These are phyloP conservation scores for Luperina testacea DNA, from an alignment of 2,888 invertebrate genomes.

Conservation along the genomic window DNA sequence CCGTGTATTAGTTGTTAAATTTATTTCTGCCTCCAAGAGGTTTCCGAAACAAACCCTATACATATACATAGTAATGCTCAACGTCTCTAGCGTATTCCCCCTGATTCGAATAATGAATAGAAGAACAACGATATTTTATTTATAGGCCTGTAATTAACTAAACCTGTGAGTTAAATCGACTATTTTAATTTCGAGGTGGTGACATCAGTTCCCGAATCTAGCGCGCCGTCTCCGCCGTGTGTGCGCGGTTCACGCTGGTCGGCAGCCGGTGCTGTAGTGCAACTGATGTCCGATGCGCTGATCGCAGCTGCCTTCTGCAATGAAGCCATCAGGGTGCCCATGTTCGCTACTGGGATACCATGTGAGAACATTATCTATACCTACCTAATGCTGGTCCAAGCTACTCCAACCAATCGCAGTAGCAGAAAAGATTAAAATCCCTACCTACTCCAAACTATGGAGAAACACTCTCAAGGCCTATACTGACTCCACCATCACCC, in stretches of 20 bases:
- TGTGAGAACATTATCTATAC: slow-evolving; percentile 69
- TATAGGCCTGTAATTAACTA: background rate
- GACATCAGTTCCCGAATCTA: slow-evolving; percentile 86
- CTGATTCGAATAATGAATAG: background rate
- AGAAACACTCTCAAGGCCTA: too few species aligned
- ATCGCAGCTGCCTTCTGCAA: slow-evolving; percentile 83
- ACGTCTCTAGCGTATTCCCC: background rate
- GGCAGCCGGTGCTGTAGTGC: slow-evolving; percentile 80
- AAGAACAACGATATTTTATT: background rate
- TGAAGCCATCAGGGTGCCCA: slow-evolving; percentile 77
- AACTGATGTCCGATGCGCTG: slow-evolving; percentile 79
- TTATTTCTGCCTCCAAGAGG: background rate
- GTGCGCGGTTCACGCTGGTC: slow-evolving; percentile 83
- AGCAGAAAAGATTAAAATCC: background rate
- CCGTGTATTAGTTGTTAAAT: background rate
- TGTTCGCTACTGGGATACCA: slow-evolving; percentile 84
- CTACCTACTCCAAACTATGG: background rate
- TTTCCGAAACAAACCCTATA: background rate
- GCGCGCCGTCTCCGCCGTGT: slow-evolving; percentile 79
- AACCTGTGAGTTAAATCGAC: background rate
- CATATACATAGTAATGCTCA: background rate
- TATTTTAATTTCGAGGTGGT: slow-evolving; percentile 78
- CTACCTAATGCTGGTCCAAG: background rate
- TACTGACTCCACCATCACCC: background rate
- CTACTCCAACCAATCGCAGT: background rate